Base-by-base conservation (phyloP, 2,888 invertebrate species). In the Empis stercorea region DNA sequence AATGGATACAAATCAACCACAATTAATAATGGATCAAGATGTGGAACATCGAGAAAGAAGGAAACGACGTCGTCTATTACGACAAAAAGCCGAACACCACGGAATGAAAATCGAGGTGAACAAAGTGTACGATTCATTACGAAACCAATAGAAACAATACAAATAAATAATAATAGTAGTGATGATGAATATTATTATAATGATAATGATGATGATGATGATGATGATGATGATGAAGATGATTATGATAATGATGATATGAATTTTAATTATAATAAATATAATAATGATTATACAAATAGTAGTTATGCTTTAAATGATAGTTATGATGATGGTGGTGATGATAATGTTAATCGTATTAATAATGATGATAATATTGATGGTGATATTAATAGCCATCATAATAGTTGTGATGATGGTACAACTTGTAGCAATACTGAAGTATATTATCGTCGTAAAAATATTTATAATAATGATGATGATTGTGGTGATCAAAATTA, bases 81-180 rank as follows among this genome's bases (percentile, higher is more conserved):
- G 45, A 5, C 45, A 41, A 27, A 44, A 42, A 45, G 44, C 43
- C 46, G 54, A 47, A 51, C 51, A 36, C 44, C 51, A 17, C 46
- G 36, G 13, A 40, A 34, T 43, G 48, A 51, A 42, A 46, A 46
- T 14, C 42, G 42, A 20, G 49, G 46, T 38, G 51, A 53, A 45
- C 51, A 51, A 42, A 47, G 48, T 45, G 44, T 51, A 36, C 47
- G 55, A 37, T 50, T 51, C 45, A 54, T 47, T 45, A 48, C 45
- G 10, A 48, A 41, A 48, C 42, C 49, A 39, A 41, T 49, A 38
- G 49, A 48, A 44, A 39, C 39, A 27, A 27, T 27, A 6, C 6
- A 27, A 27, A 27, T 27, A 4, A 4, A 47, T 43, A 46, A 47
- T 51, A 49, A 49, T 27, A 41, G 48, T 34, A 43, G 44, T 41